Conservation (phyloP, 1,140 invertebrate species). For the Hirudo medicinalis region DNA sequence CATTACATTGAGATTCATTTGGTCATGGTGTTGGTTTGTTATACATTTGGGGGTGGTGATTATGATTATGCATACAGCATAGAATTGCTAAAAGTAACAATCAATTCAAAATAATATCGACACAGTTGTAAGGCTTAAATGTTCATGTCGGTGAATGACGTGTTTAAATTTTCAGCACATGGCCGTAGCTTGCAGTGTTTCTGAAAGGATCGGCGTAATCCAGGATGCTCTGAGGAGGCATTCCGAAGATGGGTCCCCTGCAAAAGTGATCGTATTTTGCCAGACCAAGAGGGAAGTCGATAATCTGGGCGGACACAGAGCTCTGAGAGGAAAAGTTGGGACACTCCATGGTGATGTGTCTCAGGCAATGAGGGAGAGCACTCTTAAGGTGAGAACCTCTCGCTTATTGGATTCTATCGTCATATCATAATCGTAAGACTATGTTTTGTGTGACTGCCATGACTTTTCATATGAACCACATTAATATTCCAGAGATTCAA, state of each 20-base stretch:
- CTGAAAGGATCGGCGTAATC: constrained; percentile 30
- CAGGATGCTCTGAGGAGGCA: constrained; percentile 33
- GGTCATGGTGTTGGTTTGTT: no score
- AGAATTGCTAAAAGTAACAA: no score
- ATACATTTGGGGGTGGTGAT: no score
- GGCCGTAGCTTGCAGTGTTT: constrained; percentile 32
- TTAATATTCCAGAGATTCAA: constrained; percentile 30
- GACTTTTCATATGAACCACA: no score
- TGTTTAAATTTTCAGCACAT: constrained; percentile 30
- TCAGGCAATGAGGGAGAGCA: constrained; percentile 35
- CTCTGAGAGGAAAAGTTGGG: constrained; percentile 31
- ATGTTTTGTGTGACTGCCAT: no score
- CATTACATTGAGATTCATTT: no score
- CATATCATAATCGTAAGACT: no score
- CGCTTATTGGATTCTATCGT: no score
- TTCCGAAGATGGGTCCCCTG: constrained; percentile 16
- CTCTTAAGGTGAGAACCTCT: constrained; percentile 26
- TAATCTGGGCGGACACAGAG: constrained; percentile 27
- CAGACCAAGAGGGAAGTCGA: constrained; percentile 37
- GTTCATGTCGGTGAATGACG: no score
- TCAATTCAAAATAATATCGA: no score
- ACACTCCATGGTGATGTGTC: constrained; percentile 39
- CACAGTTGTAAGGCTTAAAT: no score
- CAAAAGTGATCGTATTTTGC: constrained; percentile 38
- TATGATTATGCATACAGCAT: no score